phyloP scores from a whole-genome alignment of 2,797 vertebrate genomes.

The Caiman crocodilus region DNA sequence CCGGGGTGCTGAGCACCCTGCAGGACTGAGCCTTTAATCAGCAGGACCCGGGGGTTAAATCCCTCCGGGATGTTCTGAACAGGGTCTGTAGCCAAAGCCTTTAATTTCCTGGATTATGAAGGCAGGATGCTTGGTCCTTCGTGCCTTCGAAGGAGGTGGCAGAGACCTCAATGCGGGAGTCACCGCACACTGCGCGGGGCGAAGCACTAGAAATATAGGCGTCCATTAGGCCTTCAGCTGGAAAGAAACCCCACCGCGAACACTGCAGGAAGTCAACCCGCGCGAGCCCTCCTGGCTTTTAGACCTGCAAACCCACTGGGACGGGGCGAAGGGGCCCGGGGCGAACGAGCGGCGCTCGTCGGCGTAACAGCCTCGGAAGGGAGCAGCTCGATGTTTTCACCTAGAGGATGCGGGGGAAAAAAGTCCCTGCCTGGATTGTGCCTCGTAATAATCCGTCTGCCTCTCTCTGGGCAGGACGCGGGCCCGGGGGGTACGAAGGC shows the following conservation, averaged over 20 bases:
- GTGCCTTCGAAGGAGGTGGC: neutral
- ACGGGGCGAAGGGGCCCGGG: neutral
- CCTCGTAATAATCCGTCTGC: neutral
- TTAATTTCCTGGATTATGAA: slow-evolving; percentile 76
- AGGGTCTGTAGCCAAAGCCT: slow-evolving; percentile 60
- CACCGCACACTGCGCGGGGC: neutral
- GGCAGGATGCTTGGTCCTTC: neutral
- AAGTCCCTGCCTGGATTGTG: neutral
- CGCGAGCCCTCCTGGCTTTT: neutral
- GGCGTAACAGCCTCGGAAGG: neutral
- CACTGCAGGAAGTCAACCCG: neutral
- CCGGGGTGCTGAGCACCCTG: slow-evolving; percentile 20
- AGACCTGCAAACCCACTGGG: neutral
- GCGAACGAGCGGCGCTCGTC: neutral
- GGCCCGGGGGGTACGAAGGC: accelerated
- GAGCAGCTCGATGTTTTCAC: neutral
- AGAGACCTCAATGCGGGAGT: neutral
- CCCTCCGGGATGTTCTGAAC: slow-evolving; percentile 62
- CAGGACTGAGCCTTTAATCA: slow-evolving; percentile 45
- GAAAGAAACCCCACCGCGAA: neutral
- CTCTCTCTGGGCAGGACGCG: neutral
- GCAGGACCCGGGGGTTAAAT: slow-evolving; percentile 62
- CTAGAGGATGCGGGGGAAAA: neutral
- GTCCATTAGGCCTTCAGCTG: neutral
- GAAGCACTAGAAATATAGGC: neutral